Evolutionary conservation across 2,797 vertebrate species (phyloP).

Genomic region (Buceros bicornis): DNA sequence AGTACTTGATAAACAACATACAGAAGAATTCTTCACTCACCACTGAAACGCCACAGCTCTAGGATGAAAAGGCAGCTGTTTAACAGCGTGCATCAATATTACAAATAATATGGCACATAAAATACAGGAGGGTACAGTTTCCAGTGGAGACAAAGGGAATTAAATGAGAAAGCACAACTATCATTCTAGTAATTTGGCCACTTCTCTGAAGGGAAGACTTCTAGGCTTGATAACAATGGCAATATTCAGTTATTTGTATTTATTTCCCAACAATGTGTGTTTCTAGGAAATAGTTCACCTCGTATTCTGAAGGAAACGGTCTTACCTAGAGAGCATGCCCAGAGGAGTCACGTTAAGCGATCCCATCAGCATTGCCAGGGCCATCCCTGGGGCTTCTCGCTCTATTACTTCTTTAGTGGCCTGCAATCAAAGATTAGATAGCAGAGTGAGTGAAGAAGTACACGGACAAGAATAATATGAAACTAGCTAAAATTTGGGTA

Average conservation of each 20-base stretch:
- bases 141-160: not conserved
- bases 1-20: not conserved
- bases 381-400: conserved; percentile 98
- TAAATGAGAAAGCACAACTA: not conserved
- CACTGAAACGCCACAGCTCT: not conserved
- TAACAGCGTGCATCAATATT: not conserved
- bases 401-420: conserved; percentile 99
- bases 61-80: not conserved
- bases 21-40: not conserved
- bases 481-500: conserved; percentile 43
- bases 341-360: conserved; percentile 98
- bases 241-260: not conserved
- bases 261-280: not conserved
- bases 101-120: not conserved
- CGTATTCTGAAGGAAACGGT: conserved; percentile 39
- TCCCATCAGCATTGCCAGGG: conserved; percentile 98
- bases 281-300: conserved; percentile 42
- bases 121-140: not conserved
- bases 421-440: conserved; percentile 86
- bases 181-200: not conserved
- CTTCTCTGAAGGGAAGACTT: not conserved
- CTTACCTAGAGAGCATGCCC: conserved; percentile 98
- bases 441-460: conserved; percentile 74
- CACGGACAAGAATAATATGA: conserved; percentile 46
- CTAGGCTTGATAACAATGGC: not conserved